Conservation (phyloP, 1,140 invertebrate species). For the Drosophila saltans region DNA sequence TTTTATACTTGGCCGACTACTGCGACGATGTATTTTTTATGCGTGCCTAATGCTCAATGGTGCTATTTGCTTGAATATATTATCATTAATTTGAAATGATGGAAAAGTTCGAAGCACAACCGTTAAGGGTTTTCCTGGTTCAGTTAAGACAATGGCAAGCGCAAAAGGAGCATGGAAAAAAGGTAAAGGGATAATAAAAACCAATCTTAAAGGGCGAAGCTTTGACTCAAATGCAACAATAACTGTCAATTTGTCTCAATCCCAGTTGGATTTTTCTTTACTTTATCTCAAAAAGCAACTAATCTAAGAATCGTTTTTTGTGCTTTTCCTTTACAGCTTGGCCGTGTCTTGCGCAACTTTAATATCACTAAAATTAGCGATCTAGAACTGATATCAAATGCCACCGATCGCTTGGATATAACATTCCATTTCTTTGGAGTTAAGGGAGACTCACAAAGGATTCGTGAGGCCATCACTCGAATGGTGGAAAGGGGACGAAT, state of each 20-base stretch:
- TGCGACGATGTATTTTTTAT: conserved; percentile 40
- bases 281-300: neutral
- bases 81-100: conserved; percentile 71
- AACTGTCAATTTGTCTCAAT: conserved; percentile 25
- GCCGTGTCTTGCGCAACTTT: conserved; percentile 86
- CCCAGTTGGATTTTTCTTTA: neutral
- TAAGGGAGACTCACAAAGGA: conserved; percentile 86
- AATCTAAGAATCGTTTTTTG: conserved; percentile 30
- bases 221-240: conserved; percentile 17
- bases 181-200: conserved; percentile 37
- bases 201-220: conserved; percentile 14
- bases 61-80: conserved; percentile 68
- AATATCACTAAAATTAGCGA: conserved; percentile 88
- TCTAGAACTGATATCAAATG: conserved; percentile 87
- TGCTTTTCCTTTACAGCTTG: conserved; percentile 84
- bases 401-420: conserved; percentile 86
- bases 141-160: conserved; percentile 9
- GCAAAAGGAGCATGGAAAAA: neutral
- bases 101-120: conserved; percentile 33
- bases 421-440: conserved; percentile 87
- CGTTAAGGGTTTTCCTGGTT: conserved; percentile 13
- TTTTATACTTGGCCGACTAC: conserved; percentile 1
- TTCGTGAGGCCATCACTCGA: conserved; percentile 86
- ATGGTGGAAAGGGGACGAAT: conserved; percentile 87
- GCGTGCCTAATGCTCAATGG: conserved; percentile 64